Percentiles rank a stretch among this genome's conserved stretches.
Evolutionary conservation across 2,888 invertebrate genomes (phyloP).

Genomic region (Callosobruchus maculatus): DNA sequence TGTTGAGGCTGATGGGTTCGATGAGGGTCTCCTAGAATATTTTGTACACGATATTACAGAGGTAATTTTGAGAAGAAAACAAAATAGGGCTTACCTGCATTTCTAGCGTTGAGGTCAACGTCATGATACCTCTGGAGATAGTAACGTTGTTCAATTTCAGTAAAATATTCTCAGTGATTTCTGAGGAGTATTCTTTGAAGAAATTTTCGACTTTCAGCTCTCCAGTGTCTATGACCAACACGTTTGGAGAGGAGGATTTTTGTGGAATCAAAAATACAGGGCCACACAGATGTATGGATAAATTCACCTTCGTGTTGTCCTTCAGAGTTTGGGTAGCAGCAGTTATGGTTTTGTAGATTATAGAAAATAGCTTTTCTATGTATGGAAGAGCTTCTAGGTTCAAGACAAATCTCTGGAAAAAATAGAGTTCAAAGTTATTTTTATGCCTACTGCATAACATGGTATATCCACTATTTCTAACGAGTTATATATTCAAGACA

Average conservation of each 20-base stretch:
- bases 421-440: background rate
- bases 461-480: too few relatives aligned
- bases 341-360: conserved; percentile 27
- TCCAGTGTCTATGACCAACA: conserved; percentile 72
- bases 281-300: conserved; percentile 54
- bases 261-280: conserved; percentile 76
- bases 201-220: conserved; percentile 77
- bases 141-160: conserved; percentile 66
- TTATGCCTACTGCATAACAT: too few relatives aligned
- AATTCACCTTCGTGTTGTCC: conserved; percentile 42
- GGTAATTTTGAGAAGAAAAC: too few relatives aligned
- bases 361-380: conserved; percentile 28
- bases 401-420: conserved; percentile 40
- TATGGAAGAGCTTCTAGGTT: conserved; percentile 43
- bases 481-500: too few relatives aligned
- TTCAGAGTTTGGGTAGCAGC: conserved; percentile 43
- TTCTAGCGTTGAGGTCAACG: conserved; percentile 67
- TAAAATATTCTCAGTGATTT: conserved; percentile 67
- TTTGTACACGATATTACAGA: too few relatives aligned
- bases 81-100: conserved; percentile 55
- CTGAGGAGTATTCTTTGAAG: conserved; percentile 54
- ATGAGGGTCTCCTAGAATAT: conserved; percentile 64
- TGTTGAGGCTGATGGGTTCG: conserved; percentile 67
- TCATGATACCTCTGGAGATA: conserved; percentile 68
- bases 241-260: conserved; percentile 73